Evolutionary conservation across 1,140 invertebrate genomes (phyloP).

Genomic region (Drosophila serrata): DNA sequence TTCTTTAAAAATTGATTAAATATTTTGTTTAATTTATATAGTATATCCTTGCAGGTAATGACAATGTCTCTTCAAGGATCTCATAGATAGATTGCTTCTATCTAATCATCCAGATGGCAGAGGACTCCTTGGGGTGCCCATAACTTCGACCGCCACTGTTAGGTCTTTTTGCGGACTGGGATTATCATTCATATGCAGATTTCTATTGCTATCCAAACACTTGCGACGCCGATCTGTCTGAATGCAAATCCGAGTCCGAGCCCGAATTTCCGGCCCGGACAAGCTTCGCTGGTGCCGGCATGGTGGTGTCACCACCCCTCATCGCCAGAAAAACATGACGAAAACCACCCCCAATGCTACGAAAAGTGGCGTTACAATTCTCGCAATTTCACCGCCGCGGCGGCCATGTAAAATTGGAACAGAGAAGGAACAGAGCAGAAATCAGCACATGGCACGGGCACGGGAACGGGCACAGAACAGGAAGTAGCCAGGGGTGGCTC

Average conservation of each 20-base stretch:
- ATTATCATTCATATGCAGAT: conserved; percentile 10
- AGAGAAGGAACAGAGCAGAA: conserved; percentile 58
- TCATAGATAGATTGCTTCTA: not conserved
- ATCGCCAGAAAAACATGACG: not conserved
- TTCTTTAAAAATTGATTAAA: no score
- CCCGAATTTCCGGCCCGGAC: conserved; percentile 21
- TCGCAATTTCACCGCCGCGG: conserved; percentile 1
- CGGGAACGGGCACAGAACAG: no score
- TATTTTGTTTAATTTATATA: no score
- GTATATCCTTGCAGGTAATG: no score
- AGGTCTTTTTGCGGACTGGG: no score
- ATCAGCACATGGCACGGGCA: conserved; percentile 76
- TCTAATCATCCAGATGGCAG: not conserved
- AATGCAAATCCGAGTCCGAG: conserved; percentile 33
- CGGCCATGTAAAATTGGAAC: conserved; percentile 69
- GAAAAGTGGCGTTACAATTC: conserved; percentile 61
- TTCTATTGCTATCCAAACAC: conserved; percentile 46
- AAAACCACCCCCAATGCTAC: conserved; percentile 59
- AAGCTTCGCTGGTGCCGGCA: conserved; percentile 1
- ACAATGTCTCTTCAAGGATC: not conserved
- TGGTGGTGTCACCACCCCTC: conserved; percentile 6
- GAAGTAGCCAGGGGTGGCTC: conserved; percentile 46
- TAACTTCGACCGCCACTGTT: not conserved
- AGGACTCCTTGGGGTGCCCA: not conserved
- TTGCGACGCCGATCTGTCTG: conserved; percentile 76